Base-by-base conservation (phyloP, 2,797 vertebrate species). In the Limnodromus scolopaceus region DNA sequence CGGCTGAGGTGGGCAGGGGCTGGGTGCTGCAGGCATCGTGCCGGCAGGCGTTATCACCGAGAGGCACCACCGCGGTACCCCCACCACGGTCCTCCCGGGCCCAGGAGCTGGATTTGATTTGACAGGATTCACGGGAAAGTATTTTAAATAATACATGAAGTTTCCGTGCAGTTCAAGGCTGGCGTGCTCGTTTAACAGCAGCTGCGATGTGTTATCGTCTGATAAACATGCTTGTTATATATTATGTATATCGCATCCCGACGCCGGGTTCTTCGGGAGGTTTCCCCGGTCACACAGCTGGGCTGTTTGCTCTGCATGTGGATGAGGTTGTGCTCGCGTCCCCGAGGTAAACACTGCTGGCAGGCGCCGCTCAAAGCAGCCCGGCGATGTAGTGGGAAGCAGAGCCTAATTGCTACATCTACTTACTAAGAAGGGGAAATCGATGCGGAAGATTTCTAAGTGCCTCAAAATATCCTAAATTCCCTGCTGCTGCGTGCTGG, bases 101-200 rank as follows among this genome's bases (percentile, higher is more conserved):
- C 8, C 85, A 7, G 89, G 16, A 49, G 87, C 85, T 6, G 88
- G 72, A 65, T 91, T 90, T 13, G 92, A 70, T 79, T 76, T 78
- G 96, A 97, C 96, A 96, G 94, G 39, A 22, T 94, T 81, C 92
- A 17, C 36, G 90, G 93, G 92, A 78, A 96, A 91, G 86, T 75
- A 88, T 28, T 91, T 91, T 97, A 89, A 97, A 97, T 97, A 96
- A 97, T 94, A 91, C 96, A 97, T 96, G 95, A 84, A 86, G 79
- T 92, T 94, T 65, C 81, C 7, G 63, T 58, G 95, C 91, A 57
- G 96, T 95, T 96, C 93, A 93, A 83, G 96, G 94, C 97, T 72
- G 0, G 76, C 7, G 75, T 16, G 78, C 95, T 92, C 17, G 74
- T 88, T 84, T 39, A 93, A 89, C 97, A 92, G 96, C 94, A 85